Evolutionary conservation across 2,113 vertebrate genomes (phyloP).

Genomic region (Nestor notabilis): DNA sequence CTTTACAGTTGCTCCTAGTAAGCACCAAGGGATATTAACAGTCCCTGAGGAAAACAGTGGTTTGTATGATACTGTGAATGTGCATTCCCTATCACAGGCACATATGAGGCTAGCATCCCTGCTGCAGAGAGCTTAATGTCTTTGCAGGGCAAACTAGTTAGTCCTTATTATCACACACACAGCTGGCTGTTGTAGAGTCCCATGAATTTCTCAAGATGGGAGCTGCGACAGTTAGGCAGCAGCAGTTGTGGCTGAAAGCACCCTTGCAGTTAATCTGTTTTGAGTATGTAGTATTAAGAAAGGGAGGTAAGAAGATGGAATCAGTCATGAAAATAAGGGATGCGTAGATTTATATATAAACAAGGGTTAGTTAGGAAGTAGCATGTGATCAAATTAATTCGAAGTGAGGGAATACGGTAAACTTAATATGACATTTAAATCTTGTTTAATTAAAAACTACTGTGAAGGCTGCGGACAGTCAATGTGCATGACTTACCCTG

Average conservation of each 20-base stretch:
- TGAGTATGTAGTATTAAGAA: accelerated
- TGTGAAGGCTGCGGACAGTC: neutral
- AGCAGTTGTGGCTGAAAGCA: neutral
- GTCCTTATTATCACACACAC: neutral
- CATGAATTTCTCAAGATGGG: neutral
- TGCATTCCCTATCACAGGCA: neutral
- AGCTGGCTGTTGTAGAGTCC: neutral
- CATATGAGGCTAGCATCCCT: neutral
- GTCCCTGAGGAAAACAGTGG: neutral
- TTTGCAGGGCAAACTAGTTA: neutral
- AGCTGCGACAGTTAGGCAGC: neutral
- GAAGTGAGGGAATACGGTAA: neutral
- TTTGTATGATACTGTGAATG: neutral
- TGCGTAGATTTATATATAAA: neutral
- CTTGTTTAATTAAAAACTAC: neutral
- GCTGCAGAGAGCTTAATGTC: neutral
- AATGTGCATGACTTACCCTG: neutral
- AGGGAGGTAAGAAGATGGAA: neutral
- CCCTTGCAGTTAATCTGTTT: neutral
- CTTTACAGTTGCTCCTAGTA: neutral
- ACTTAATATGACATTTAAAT: neutral
- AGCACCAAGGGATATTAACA: neutral
- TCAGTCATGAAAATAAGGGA: neutral
- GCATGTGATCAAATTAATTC: neutral
- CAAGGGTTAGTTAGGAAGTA: neutral